Percentiles rank a stretch among this genome's conserved stretches.
phyloP scores from a whole-genome alignment of 2,888 invertebrate genomes.

The Carpatolechia fugitivella region DNA sequence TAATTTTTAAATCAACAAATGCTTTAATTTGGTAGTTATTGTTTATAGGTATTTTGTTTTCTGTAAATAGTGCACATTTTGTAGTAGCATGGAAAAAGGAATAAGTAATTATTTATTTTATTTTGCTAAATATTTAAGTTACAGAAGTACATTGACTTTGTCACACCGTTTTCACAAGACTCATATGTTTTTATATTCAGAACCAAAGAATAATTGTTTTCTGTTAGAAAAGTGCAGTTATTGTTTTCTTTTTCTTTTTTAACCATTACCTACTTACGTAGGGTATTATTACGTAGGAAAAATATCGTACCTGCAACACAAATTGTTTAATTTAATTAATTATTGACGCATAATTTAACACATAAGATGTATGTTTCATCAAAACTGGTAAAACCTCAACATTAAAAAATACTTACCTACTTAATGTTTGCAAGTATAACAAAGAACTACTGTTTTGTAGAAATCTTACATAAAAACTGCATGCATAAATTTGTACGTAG shows the following conservation, averaged over 20 bases:
- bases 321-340: constrained; percentile 29
- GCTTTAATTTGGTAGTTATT: constrained; percentile 1
- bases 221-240: neutral
- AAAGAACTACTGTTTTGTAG: too few relatives aligned
- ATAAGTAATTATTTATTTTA: neutral
- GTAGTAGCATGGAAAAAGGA: neutral
- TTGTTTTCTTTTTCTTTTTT: neutral
- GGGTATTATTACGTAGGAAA: too few relatives aligned
- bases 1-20: neutral
- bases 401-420: neutral
- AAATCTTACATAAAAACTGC: too few relatives aligned
- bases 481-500: neutral
- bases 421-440: too few relatives aligned
- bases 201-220: constrained; percentile 4
- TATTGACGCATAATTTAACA: constrained; percentile 3
- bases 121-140: neutral
- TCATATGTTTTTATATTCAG: neutral
- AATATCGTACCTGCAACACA: constrained; percentile 51
- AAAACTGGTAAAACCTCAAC: constrained; percentile 18
- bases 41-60: neutral
- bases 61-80: neutral
- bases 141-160: neutral
- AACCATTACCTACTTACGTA: constrained; percentile 1
- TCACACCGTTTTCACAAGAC: too few relatives aligned
- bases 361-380: neutral